Base-by-base conservation (phyloP, 2,797 vertebrate genomes). In the Eptatretus atami region DNA sequence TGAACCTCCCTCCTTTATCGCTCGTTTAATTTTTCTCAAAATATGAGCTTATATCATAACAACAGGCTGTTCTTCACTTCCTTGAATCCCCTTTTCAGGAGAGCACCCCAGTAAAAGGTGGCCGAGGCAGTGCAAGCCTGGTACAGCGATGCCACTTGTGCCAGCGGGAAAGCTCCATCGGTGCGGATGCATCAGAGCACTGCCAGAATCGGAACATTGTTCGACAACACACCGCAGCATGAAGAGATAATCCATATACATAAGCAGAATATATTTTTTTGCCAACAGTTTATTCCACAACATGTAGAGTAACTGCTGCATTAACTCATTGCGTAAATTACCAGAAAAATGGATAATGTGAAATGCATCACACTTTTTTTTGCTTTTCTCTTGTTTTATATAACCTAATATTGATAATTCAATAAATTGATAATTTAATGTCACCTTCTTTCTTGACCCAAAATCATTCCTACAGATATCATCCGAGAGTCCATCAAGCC, bases 111-210 rank as follows among this genome's bases (percentile, higher is more conserved):
- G 71, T 96, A 52, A 98, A 96, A 69, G 88, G 92, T 67, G 87
- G 87, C 66, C 71, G 90, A 70, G 81, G 90, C 64, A 87, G 82
- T 1, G 87, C 86, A 67, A 92, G 84, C 53, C 95, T 94, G 88
- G 83, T 96, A 66, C 88, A 92, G 76, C 95, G 83, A 69, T 98
- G 92, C 76, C 92, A 94, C 71, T 78, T 98, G 15, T 98, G 92
- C 67, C 75, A 79, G 24, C 76, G 92, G 69, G 92, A 96, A 70
- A 98, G 80, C 70, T 95, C 88, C 64, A 92, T 96, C 0, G 88
- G 88, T 98, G 78, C 12, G 65, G 31, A 44, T 44, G 31, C 31
- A 44, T 44, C 31, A 44, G 31, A 44, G 31, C 31, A 44, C 31
- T 44, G 31, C 6, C 31, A 44, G 4, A 44, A 44, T 44, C 31